Percentiles rank a stretch among this genome's conserved stretches.
Evolutionary conservation across 2,797 vertebrate species (phyloP).

Genomic region (Siniperca obscura): DNA sequence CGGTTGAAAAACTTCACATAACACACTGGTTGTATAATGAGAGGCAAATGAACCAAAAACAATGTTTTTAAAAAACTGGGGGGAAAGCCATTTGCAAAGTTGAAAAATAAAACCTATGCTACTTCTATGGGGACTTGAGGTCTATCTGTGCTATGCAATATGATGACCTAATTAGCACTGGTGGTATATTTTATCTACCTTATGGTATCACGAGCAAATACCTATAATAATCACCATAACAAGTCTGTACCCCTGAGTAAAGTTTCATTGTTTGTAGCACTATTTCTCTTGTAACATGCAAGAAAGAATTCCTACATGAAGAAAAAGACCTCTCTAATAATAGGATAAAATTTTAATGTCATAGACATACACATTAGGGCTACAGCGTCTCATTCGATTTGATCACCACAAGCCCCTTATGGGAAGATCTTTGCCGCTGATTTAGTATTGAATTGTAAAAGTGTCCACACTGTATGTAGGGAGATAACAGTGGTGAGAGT

Average conservation of each 20-base stretch:
- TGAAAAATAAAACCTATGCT: neutral
- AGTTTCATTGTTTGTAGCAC: constrained; percentile 12
- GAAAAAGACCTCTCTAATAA: constrained; percentile 16
- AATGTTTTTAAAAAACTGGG: neutral
- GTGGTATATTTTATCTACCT: neutral
- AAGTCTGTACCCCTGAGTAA: neutral
- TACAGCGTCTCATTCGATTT: constrained; percentile 8
- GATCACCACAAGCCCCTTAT: constrained; percentile 15
- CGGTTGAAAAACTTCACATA: neutral
- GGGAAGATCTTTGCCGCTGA: constrained; percentile 45
- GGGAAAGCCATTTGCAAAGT: neutral
- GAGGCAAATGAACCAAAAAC: neutral
- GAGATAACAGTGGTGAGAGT: constrained; percentile 45
- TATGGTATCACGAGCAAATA: neutral
- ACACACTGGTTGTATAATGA: neutral
- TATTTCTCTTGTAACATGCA: constrained; percentile 13
- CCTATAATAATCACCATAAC: constrained; percentile 23
- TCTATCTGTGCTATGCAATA: neutral
- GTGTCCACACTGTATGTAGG: constrained; percentile 21
- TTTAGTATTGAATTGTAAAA: constrained; percentile 50
- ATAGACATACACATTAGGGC: constrained; percentile 22
- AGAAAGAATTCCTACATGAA: neutral
- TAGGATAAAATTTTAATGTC: constrained; percentile 33
- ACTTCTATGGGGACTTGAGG: neutral
- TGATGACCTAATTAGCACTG: neutral